Conservation (phyloP, 2,113 vertebrate genomes). For the western clawed frog (Xenopus tropicalis) region DNA sequence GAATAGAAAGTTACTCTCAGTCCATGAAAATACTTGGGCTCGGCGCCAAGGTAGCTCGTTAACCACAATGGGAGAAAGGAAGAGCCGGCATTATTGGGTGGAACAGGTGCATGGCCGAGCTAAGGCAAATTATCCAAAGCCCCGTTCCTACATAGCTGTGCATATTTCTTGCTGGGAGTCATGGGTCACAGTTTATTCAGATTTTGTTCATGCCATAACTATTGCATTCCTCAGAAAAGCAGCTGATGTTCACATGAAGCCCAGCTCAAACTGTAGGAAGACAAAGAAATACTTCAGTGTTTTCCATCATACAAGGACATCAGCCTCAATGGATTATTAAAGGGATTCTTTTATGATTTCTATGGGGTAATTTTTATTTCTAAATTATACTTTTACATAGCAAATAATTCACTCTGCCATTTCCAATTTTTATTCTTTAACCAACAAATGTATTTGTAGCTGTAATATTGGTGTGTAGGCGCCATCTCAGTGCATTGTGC, state of each 20-base stretch:
- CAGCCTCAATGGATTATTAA: constrained; percentile 24
- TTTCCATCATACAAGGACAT: constrained; percentile 39
- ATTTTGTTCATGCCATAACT: constrained; percentile 46
- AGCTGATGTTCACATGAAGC: constrained; percentile 47
- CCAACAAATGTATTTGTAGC: no score
- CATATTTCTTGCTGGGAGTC: constrained; percentile 11
- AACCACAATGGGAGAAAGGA: background rate
- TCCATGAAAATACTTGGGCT: background rate
- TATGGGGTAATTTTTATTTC: no score
- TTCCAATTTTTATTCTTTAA: no score
- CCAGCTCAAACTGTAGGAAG: constrained; percentile 28
- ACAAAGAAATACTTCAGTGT: constrained; percentile 39
- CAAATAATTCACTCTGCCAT: no score
- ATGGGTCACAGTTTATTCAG: constrained; percentile 28
- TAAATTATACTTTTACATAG: no score
- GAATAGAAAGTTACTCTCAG: no score
- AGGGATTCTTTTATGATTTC: no score
- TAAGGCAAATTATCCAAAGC: background rate
- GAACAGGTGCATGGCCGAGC: background rate
- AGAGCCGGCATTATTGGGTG: background rate
- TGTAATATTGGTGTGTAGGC: no score
- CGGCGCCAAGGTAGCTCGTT: background rate
- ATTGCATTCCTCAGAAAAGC: constrained; percentile 43
- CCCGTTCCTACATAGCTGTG: background rate
- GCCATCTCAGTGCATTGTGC: no score